A percentile compares a stretch with the other conserved stretches of the same genome.
Evolutionary conservation across 2,113 vertebrate species (phyloP).

Genomic region (Lepidothrix coronata): DNA sequence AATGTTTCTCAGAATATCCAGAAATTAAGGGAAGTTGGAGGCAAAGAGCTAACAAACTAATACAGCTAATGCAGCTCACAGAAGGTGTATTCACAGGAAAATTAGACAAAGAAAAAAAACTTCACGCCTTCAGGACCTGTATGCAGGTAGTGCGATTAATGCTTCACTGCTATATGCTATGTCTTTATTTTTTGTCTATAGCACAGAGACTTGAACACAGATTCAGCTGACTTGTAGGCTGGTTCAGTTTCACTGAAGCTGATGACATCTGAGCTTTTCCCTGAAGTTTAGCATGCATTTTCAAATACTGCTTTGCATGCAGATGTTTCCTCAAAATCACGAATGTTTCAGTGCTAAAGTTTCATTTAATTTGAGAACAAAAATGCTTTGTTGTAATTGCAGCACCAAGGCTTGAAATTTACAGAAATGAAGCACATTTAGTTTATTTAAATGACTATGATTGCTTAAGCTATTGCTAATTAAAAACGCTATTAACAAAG

Average conservation of each 20-base stretch:
- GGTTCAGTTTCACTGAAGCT: not conserved
- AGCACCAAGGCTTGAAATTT: not conserved
- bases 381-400: not conserved
- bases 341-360: not conserved
- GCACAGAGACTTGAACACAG: not conserved
- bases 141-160: not conserved
- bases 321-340: not conserved
- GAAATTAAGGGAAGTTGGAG: not conserved
- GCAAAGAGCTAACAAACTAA: not conserved
- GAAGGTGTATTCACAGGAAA: not conserved
- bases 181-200: not conserved
- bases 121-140: not conserved
- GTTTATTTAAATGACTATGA: not conserved
- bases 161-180: not conserved
- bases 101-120: not conserved
- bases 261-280: not conserved
- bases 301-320: not conserved
- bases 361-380: not conserved
- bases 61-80: rapidly evolving
- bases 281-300: not conserved
- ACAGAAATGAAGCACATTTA: not conserved
- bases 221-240: not conserved
- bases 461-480: not conserved
- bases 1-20: not conserved
- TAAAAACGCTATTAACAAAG: not conserved